Percentiles rank a stretch among this genome's conserved stretches.
These are phyloP conservation scores for Protobothrops mucrosquamatus DNA, from an alignment of 2,113 vertebrate genomes.

Conservation along the genomic window DNA sequence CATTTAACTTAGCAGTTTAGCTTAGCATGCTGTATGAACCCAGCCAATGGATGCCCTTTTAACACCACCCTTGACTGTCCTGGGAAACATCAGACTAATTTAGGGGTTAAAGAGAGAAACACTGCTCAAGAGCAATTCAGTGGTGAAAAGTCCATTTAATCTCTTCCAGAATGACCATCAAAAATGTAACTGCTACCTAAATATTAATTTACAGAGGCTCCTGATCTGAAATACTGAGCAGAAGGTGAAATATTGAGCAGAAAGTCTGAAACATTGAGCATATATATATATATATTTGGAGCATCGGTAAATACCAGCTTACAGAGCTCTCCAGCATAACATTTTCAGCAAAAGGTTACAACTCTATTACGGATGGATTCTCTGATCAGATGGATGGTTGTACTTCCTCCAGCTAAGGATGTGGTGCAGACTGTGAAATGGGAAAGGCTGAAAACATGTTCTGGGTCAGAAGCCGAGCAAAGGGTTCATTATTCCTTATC, in stretches of 20 bases:
- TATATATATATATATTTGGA: not conserved
- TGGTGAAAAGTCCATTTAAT: not conserved
- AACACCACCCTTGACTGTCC: not conserved
- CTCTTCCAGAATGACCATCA: not conserved
- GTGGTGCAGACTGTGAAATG: conserved; percentile 29
- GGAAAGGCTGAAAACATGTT: conserved; percentile 3
- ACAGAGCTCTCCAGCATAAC: not conserved
- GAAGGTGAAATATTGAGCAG: not conserved
- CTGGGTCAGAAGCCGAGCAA: not conserved
- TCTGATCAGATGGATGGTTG: not conserved
- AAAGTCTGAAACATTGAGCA: not conserved
- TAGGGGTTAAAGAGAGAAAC: not conserved
- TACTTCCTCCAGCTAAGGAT: not conserved
- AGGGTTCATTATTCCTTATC: not conserved
- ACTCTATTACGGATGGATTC: not conserved
- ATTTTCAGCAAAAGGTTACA: not conserved
- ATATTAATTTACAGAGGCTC: not conserved
- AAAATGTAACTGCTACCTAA: not conserved
- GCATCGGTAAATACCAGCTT: not conserved
- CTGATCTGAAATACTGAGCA: not conserved
- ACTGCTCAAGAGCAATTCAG: not conserved
- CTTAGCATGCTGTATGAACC: not conserved
- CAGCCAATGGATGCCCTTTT: not conserved
- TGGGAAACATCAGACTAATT: not conserved
- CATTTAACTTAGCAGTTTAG: not conserved